Evolutionary conservation across 1,140 invertebrate genomes (phyloP), one percentile per base, ranked within the genome.

Genomic region (Cydia amplana): DNA sequence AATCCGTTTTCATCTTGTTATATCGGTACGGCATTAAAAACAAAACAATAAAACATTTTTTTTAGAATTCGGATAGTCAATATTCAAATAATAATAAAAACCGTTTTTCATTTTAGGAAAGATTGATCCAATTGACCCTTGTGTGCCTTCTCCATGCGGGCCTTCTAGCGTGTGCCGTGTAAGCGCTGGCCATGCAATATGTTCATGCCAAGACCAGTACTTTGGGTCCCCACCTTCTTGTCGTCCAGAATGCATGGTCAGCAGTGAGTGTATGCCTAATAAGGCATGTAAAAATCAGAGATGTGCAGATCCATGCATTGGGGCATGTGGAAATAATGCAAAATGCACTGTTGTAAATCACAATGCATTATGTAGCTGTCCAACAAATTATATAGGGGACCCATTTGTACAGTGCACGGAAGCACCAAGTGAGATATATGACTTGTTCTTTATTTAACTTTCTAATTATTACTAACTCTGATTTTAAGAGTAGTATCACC

Each of bases 361-460:
- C 82, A 96, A 95, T 83, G 95, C 97, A 32, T 95, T 96, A 75
- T 97, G 97, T 88, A 95, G 94, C 84, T 97, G 96, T 88, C 93
- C 94, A 16, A 86, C 89, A 77, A 95, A 94, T 78, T 95, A 94
- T 85, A 94, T 93, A 23, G 96, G 96, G 73, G 96, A 97, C 94
- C 96, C 96, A 73, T 96, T 96, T 84, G 92, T 95, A 49, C 93
- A 94, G 78, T 97, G 96, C 87, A 77, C 92, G 70, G 91, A 93
- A 75, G 87, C 94, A 89, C 87, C 93, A 93, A 94, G 95, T 96
- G 94, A 95, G 94, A 70, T 18, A 16, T 36, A 18, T 40, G 7
- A 36, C 16, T 36, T 70, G 16, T 70, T 36, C 4, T 87, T 85
- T 81, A 70, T 70, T 23, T 70, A 70, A 70, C 32, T 25, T 40